Evolutionary conservation across 1,140 invertebrate genomes (phyloP), one percentile per base, ranked within the genome.

Genomic region (Nebria ingens): DNA sequence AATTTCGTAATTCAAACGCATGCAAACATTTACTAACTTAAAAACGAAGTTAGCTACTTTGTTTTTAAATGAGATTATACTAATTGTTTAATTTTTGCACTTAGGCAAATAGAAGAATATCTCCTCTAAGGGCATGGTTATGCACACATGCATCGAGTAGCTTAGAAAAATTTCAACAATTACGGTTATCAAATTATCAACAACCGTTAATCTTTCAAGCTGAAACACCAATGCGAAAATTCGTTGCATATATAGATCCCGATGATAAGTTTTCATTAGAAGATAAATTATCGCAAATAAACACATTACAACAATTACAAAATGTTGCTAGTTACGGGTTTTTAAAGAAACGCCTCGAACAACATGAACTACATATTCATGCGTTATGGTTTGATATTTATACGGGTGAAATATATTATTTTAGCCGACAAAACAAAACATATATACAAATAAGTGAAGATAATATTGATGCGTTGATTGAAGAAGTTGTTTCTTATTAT

Each of bases 381-480:
- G 92, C 93, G 0, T 73, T 97, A 2, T 98, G 94, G 94, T 97
- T 97, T 70, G 94, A 98, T 70, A 94, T 97, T 66, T 95, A 95
- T 65, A 95, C 91, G 0, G 94, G 93, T 2, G 91, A 97, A 72
- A 91, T 97, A 65, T 94, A 91, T 69, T 93, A 90, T 66, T 96
- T 96, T 64, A 94, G 91, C 66, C 78, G 89, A 58, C 81, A 83
- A 34, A 81, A 84, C 21, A 93, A 95, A 71, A 70, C 74, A 60
- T 94, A 93, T 73, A 77, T 93, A 9, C 76, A 91, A 63, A 85
- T 93, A 23, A 89, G 91, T 67, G 91, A 95, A 73, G 68, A 77
- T 2, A 90, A 81, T 45, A 84, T 91, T 59, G 80, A 83, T 25
- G 78, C 75, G 55, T 73, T 93, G 53, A 70, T 89, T 21, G 75